Evolutionary conservation across 1,140 invertebrate species (phyloP).

Genomic region (Heliothis virescens): DNA sequence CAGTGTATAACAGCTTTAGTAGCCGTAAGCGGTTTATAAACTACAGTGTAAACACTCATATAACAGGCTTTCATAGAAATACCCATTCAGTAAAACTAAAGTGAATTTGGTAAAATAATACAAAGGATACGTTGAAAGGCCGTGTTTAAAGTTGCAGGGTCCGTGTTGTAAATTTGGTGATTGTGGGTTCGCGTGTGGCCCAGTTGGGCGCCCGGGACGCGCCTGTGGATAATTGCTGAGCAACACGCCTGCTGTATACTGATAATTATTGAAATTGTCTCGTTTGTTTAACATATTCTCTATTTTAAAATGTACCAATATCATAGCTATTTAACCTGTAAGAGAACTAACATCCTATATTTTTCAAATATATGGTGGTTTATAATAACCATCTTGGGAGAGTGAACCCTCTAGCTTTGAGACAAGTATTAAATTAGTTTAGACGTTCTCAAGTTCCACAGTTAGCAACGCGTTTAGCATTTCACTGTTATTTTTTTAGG

Average conservation of each 20-base stretch:
- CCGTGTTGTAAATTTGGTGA: slow-evolving; percentile 10
- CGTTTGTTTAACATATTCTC: slow-evolving; percentile 19
- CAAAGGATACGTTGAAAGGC: slow-evolving; percentile 33
- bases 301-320: not conserved
- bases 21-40: slow-evolving; percentile 44
- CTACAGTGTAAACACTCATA: slow-evolving; percentile 34
- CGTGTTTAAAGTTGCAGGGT: slow-evolving; percentile 36
- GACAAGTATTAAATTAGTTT: too few species aligned
- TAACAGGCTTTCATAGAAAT: slow-evolving; percentile 18
- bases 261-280: slow-evolving; percentile 55
- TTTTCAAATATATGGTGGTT: too few species aligned
- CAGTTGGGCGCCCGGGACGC: not conserved
- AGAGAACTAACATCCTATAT: too few species aligned
- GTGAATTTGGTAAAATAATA: slow-evolving; percentile 43
- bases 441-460: too few species aligned
- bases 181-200: slow-evolving; percentile 28
- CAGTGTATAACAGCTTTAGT: slow-evolving; percentile 21
- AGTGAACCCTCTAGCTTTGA: too few species aligned
- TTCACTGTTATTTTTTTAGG: too few species aligned
- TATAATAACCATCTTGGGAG: too few species aligned
- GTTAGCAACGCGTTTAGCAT: too few species aligned
- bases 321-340: too few species aligned
- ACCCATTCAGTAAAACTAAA: slow-evolving; percentile 29
- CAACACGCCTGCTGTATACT: slow-evolving; percentile 52
- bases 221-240: slow-evolving; percentile 53